Evolutionary conservation across 2,888 invertebrate genomes (phyloP).

Genomic region (Ashinkailepas kermadecensis): DNA sequence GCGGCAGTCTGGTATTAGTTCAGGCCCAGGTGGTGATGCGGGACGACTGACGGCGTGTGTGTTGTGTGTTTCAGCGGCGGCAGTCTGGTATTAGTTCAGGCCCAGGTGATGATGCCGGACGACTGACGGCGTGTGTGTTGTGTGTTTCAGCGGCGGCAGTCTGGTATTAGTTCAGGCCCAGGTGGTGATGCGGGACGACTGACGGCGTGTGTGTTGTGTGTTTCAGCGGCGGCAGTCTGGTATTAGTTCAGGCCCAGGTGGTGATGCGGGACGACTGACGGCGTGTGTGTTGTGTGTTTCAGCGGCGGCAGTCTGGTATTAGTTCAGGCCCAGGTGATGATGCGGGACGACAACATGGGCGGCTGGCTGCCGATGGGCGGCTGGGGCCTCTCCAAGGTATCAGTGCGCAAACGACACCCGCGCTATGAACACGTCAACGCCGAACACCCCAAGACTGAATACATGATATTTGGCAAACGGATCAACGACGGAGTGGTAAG

Average conservation of each 20-base stretch:
- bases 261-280: neutral
- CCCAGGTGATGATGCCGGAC: constrained; percentile 99
- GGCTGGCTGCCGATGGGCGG: constrained; percentile 75
- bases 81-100: constrained; percentile 92
- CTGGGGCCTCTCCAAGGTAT: constrained; percentile 88
- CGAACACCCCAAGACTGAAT: constrained; percentile 47
- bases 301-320: constrained; percentile 88
- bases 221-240: neutral
- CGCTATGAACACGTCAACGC: constrained; percentile 48
- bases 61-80: constrained; percentile 59
- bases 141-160: too few species aligned
- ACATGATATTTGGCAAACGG: constrained; percentile 11
- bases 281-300: constrained; percentile 34
- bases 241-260: neutral
- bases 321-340: constrained; percentile 98
- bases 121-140: constrained; percentile 46
- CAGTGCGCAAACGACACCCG: constrained; percentile 63
- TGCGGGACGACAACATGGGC: constrained; percentile 91
- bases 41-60: constrained; percentile 98
- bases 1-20: constrained; percentile 86
- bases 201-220: too few species aligned
- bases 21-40: constrained; percentile 98
- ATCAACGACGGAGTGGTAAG: constrained; percentile 11
- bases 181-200: too few species aligned
- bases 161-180: too few species aligned